phyloP scores from a whole-genome alignment of 92 coral and sea anemone species.

The Blastomussa wellsi region DNA sequence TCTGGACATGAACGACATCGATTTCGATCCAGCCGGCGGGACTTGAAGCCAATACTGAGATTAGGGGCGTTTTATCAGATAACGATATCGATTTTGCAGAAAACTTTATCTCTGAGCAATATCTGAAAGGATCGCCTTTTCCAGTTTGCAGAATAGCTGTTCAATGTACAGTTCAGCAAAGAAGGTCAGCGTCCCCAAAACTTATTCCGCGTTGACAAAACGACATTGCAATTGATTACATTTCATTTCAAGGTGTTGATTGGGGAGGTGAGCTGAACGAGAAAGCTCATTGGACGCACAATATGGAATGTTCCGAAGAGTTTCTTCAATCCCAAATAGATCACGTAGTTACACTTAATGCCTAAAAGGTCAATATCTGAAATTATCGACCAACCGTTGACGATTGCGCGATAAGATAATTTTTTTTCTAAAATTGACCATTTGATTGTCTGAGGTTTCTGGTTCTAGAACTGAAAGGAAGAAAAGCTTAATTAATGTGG shows the following conservation, averaged over 20 bases:
- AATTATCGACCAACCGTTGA: neutral
- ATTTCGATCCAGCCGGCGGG: neutral
- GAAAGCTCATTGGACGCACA: constrained; percentile 1
- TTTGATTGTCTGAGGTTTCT: neutral
- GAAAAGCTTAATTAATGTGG: neutral
- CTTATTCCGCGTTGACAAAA: neutral
- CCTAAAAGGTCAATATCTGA: constrained; percentile 3
- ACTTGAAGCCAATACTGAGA: neutral
- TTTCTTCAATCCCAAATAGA: neutral
- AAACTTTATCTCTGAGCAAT: neutral
- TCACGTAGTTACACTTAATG: neutral
- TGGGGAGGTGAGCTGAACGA: neutral
- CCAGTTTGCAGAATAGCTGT: neutral
- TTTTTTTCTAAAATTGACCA: neutral
- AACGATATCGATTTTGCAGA: neutral
- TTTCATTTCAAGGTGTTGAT: neutral
- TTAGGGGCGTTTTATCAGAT: neutral
- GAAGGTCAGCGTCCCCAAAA: neutral
- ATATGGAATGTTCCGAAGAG: neutral
- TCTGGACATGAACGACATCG: constrained; percentile 24
- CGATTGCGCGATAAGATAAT: constrained; percentile 9
- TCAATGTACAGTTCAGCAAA: neutral
- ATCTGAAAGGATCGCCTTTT: neutral
- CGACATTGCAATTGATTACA: too few species aligned
- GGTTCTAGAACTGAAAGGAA: neutral